Evolutionary conservation across 2,888 invertebrate species (phyloP).

Genomic region (Flexamia atlantica): DNA sequence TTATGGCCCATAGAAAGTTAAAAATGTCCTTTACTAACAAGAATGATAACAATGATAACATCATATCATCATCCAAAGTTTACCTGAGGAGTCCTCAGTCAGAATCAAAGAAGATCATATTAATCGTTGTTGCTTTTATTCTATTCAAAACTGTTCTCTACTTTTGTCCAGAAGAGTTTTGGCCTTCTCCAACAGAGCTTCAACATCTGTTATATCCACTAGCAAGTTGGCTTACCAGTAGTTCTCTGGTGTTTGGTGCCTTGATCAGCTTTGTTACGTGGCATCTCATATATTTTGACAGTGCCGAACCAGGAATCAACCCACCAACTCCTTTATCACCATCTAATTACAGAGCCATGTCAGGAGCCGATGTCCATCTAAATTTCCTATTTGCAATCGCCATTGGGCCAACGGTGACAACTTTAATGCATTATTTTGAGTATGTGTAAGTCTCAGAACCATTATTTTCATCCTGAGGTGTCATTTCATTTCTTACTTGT

Average conservation of each 20-base stretch:
- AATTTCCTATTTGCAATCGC: constrained; percentile 40
- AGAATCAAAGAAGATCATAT: constrained; percentile 31
- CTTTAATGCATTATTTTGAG: constrained; percentile 7
- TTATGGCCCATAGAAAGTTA: neutral
- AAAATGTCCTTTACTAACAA: neutral
- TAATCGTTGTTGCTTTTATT: neutral
- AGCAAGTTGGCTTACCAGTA: neutral
- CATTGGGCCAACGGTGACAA: constrained; percentile 28
- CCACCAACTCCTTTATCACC: constrained; percentile 56
- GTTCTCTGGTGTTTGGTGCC: neutral
- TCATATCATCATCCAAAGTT: neutral
- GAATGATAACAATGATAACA: neutral
- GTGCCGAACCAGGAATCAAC: constrained; percentile 50
- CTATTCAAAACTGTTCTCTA: neutral
- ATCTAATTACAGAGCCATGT: constrained; percentile 32
- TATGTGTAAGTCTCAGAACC: constrained; percentile 31
- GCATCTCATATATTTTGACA: constrained; percentile 53
- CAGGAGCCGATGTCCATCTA: constrained; percentile 44
- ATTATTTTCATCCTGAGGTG: too few species aligned
- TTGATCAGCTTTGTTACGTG: constrained; percentile 41
- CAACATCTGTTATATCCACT: neutral
- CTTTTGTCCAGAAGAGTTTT: constrained; percentile 37
- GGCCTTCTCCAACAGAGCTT: neutral
- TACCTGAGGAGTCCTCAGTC: neutral
- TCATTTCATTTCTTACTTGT: too few species aligned